phyloP scores from a whole-genome alignment of 2,113 vertebrate genomes.

The Cichladusa arquata region DNA sequence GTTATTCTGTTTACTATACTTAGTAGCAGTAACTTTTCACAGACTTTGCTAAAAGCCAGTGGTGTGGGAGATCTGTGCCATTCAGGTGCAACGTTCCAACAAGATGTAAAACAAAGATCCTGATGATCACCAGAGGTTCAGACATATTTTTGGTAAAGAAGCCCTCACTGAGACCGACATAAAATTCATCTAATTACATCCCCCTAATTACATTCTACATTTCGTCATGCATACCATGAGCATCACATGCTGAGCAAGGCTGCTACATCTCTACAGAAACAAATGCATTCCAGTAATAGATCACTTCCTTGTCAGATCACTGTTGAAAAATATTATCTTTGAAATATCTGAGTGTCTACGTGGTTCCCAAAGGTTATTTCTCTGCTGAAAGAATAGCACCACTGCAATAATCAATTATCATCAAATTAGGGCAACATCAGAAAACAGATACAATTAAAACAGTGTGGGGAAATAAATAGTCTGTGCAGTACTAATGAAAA shows the following conservation, averaged over 20 bases:
- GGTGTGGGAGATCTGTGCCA: not conserved
- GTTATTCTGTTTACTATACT: not conserved
- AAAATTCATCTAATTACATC: not conserved
- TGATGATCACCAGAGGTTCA: not conserved
- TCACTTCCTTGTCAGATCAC: not conserved
- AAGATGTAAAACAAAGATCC: not conserved
- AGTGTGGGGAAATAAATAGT: not conserved
- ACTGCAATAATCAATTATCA: not conserved
- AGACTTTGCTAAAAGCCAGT: not conserved
- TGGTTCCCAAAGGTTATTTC: not conserved
- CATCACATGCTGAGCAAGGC: not conserved
- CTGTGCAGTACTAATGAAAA: not conserved
- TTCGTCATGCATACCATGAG: not conserved
- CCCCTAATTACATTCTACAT: not conserved
- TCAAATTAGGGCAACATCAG: not conserved
- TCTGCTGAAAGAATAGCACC: not conserved
- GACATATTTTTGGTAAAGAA: not conserved
- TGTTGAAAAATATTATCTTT: not conserved
- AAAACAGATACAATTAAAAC: not conserved
- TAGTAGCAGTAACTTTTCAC: not conserved
- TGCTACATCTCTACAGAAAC: not conserved
- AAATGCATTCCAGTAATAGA: not conserved
- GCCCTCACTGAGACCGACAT: not conserved
- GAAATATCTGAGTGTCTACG: fast-evolving
- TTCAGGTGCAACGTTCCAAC: not conserved